Evolutionary conservation across 2,888 invertebrate species (phyloP).

Genomic region (Resseliella maxima): DNA sequence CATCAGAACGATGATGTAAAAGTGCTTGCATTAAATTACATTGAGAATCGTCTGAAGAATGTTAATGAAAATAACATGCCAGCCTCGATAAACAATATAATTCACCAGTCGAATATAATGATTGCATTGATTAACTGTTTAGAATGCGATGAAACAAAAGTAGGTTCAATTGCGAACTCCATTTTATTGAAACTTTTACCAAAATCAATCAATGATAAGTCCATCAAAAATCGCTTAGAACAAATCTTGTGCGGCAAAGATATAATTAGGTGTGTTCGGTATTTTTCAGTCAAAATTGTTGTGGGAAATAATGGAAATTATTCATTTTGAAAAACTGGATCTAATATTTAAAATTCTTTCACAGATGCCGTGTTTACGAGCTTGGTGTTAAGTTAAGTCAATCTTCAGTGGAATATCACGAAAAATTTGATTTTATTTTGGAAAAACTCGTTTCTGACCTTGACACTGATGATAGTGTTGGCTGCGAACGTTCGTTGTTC

Average conservation of each 20-base stretch:
- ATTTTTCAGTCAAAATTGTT: conserved; percentile 71
- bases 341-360: too few species aligned
- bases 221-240: conserved; percentile 61
- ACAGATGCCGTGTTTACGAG: too few species aligned
- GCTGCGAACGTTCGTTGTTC: too few species aligned
- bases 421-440: too few species aligned
- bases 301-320: conserved; percentile 73
- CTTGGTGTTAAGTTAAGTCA: too few species aligned
- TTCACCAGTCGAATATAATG: conserved; percentile 57
- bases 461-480: too few species aligned
- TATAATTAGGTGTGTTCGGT: conserved; percentile 62
- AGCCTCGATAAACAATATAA: conserved; percentile 57
- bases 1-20: conserved; percentile 75
- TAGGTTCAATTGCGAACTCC: conserved; percentile 62
- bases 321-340: conserved; percentile 75
- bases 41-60: conserved; percentile 63
- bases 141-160: conserved; percentile 61
- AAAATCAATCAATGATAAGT: conserved; percentile 60
- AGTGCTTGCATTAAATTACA: conserved; percentile 74
- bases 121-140: conserved; percentile 63
- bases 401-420: too few species aligned
- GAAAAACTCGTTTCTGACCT: too few species aligned
- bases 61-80: background rate
- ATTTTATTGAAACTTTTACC: conserved; percentile 62
- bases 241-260: conserved; percentile 61